phyloP scores from a whole-genome alignment of 2,888 invertebrate genomes.

The Chironomus tentans region DNA sequence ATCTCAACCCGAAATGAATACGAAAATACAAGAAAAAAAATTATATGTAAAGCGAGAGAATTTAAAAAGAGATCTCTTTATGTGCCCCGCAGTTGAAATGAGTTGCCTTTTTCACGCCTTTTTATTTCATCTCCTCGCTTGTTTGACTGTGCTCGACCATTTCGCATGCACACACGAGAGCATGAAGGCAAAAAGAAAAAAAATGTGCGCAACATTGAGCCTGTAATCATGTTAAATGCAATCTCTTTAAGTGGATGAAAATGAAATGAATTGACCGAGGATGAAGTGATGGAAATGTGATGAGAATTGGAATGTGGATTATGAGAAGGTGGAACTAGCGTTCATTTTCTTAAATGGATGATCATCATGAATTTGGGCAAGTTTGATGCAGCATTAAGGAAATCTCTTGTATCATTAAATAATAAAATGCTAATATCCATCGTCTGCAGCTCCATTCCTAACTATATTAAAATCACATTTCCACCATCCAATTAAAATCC shows the following conservation, averaged over 20 bases:
- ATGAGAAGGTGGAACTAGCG: no score
- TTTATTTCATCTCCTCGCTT: background rate
- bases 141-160: background rate
- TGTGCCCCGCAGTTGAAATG: background rate
- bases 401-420: no score
- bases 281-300: background rate
- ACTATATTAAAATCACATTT: no score
- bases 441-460: no score
- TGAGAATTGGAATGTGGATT: no score
- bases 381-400: no score
- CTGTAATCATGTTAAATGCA: constrained; percentile 8
- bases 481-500: no score
- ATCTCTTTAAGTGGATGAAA: background rate
- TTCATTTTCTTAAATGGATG: no score
- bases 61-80: background rate
- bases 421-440: no score
- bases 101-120: background rate
- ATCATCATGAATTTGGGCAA: no score
- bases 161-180: background rate
- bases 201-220: background rate
- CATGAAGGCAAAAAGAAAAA: background rate
- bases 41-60: no score
- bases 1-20: background rate
- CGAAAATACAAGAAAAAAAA: background rate
- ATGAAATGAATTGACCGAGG: background rate